Percentiles rank a stretch among this genome's conserved stretches.
These are phyloP conservation scores for Clinocottus analis DNA, from an alignment of 2,113 vertebrate genomes.

Conservation along the genomic window DNA sequence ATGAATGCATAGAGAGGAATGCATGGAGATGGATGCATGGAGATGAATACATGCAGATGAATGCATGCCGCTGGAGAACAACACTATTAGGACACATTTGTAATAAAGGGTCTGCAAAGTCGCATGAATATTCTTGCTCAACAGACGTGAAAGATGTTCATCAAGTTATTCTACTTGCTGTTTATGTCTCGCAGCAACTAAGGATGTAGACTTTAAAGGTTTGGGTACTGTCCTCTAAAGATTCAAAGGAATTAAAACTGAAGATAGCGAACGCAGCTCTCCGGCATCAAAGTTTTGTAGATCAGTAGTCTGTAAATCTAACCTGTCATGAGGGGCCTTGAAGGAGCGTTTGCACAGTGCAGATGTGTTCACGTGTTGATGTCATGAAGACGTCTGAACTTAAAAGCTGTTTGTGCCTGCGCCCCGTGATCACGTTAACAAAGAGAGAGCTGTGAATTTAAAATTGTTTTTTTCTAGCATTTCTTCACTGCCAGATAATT, in stretches of 20 bases:
- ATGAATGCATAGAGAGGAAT: no score
- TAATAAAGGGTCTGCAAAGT: no score
- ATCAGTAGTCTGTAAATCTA: not conserved
- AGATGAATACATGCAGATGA: no score
- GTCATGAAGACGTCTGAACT: not conserved
- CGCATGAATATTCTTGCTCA: no score
- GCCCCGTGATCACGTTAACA: not conserved
- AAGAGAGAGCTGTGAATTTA: not conserved
- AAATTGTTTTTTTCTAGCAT: not conserved
- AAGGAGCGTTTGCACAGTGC: not conserved
- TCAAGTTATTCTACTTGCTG: no score
- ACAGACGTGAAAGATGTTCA: no score
- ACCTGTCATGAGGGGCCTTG: not conserved
- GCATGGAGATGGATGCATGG: no score
- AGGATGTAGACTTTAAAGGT: no score
- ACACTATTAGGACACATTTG: no score
- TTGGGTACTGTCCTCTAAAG: not conserved
- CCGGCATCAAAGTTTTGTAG: not conserved
- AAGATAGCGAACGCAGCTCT: not conserved
- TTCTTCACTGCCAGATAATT: not conserved
- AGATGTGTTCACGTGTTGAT: no score
- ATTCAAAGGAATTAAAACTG: not conserved
- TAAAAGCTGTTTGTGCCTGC: not conserved
- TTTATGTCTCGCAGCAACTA: no score
- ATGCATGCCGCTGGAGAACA: no score